Evolutionary conservation across 92 coral and sea anemone genomes (phyloP).

Genomic region (Zoanthus solanderi): DNA sequence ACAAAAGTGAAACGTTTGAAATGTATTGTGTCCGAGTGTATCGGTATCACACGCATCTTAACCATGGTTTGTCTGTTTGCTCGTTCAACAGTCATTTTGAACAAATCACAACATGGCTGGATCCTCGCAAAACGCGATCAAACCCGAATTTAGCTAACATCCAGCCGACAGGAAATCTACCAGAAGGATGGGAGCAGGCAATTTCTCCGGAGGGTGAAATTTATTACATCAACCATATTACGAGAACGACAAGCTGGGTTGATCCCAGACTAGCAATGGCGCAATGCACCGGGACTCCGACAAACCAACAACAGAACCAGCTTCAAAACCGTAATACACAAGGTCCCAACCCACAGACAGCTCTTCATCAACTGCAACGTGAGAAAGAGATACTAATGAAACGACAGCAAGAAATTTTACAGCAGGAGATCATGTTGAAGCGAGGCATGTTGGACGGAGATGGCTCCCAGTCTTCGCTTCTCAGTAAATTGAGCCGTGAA

Average conservation of each 20-base stretch:
- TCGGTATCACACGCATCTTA: constrained; percentile 12
- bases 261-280: constrained; percentile 86
- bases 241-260: constrained; percentile 93
- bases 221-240: constrained; percentile 92
- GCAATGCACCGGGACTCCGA: constrained; percentile 59
- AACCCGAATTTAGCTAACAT: constrained; percentile 87
- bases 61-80: constrained; percentile 49
- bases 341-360: constrained; percentile 65
- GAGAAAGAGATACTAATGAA: constrained; percentile 89
- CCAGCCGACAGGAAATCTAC: constrained; percentile 65
- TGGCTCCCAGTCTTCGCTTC: constrained; percentile 82
- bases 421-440: constrained; percentile 94
- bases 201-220: constrained; percentile 94
- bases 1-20: constrained; percentile 4
- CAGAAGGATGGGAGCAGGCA: constrained; percentile 99
- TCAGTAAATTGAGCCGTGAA: constrained; percentile 93
- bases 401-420: constrained; percentile 85
- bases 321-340: constrained; percentile 62
- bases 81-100: constrained; percentile 84
- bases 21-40: background rate
- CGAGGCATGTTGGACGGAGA: constrained; percentile 88
- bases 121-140: constrained; percentile 97
- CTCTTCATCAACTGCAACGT: constrained; percentile 88
- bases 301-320: constrained; percentile 28
- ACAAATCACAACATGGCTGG: constrained; percentile 97